phyloP scores from a whole-genome alignment of 37 sponge, comb jelly and placozoan species.

The Sycon ciliatum region DNA sequence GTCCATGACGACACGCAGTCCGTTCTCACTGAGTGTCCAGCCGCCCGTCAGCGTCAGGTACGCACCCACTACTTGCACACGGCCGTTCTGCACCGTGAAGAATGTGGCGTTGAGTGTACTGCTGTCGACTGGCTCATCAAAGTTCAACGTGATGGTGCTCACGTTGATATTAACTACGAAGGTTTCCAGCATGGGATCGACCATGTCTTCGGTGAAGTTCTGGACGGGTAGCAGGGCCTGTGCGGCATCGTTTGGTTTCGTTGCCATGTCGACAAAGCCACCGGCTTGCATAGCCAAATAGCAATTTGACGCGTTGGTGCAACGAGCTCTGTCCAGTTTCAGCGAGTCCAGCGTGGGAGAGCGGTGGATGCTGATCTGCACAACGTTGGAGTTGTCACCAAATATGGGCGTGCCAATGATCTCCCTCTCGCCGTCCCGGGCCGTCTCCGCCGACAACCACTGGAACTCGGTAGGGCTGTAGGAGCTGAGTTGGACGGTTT shows the following conservation, averaged over 20 bases:
- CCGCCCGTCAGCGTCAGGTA: constrained; percentile 57
- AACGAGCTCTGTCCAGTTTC: no score
- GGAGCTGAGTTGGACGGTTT: background rate
- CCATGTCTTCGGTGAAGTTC: constrained; percentile 31
- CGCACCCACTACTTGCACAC: constrained; percentile 12
- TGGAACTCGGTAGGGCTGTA: no score
- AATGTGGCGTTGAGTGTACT: constrained; percentile 46
- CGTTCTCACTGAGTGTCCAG: constrained; percentile 42
- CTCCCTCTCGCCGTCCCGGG: no score
- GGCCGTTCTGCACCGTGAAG: constrained; percentile 52
- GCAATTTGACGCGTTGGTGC: constrained; percentile 62
- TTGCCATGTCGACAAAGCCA: constrained; percentile 40
- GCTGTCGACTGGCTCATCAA: constrained; percentile 72
- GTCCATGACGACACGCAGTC: constrained; percentile 53
- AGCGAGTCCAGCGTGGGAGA: no score
- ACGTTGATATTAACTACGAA: constrained; percentile 67
- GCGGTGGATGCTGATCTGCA: no score
- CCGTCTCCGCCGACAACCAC: no score
- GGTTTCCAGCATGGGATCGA: constrained; percentile 30
- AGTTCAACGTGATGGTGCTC: constrained; percentile 55
- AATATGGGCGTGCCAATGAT: no score
- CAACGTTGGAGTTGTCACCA: no score
- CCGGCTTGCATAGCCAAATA: constrained; percentile 49
- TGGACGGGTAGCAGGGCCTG: constrained; percentile 36
- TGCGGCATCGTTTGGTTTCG: constrained; percentile 35